phyloP scores from a whole-genome alignment of 1,140 invertebrate genomes.

The Asbolus verrucosus region DNA sequence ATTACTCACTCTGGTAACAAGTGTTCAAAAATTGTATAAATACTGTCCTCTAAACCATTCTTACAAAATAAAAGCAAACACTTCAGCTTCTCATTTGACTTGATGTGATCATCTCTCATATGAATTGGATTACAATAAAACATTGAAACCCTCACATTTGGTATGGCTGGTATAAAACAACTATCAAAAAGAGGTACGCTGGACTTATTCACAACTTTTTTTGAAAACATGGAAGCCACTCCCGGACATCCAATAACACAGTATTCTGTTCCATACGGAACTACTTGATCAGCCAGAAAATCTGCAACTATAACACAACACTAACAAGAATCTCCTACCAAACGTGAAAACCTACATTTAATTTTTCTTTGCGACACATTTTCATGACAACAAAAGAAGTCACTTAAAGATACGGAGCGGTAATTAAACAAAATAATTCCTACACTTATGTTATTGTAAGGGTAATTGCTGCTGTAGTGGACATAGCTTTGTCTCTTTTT shows the following conservation, averaged over 20 bases:
- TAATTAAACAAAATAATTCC: slow-evolving; percentile 55
- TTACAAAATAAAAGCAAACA: slow-evolving; percentile 54
- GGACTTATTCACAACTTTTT: slow-evolving; percentile 33
- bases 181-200: slow-evolving; percentile 55
- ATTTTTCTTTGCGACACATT: slow-evolving; percentile 29
- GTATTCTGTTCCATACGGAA: slow-evolving; percentile 51
- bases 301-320: slow-evolving; percentile 51
- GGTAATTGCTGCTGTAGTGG: slow-evolving; percentile 49
- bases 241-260: slow-evolving; percentile 54
- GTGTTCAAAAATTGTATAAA: slow-evolving; percentile 51
- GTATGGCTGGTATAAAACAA: slow-evolving; percentile 55
- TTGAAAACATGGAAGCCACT: slow-evolving; percentile 53
- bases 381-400: slow-evolving; percentile 54
- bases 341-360: slow-evolving; percentile 10
- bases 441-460: slow-evolving; percentile 53
- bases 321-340: not conserved
- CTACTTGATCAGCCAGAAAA: slow-evolving; percentile 53
- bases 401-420: slow-evolving; percentile 49
- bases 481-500: slow-evolving; percentile 43
- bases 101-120: slow-evolving; percentile 45
- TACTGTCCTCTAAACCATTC: slow-evolving; percentile 37
- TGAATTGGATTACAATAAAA: slow-evolving; percentile 52
- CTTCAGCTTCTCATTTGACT: slow-evolving; percentile 50
- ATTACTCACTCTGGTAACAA: slow-evolving; percentile 55
- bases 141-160: slow-evolving; percentile 51